Percentiles rank a stretch among this genome's conserved stretches.
Evolutionary conservation across 2,888 invertebrate genomes (phyloP).

Genomic region (Trisateles emortualis): DNA sequence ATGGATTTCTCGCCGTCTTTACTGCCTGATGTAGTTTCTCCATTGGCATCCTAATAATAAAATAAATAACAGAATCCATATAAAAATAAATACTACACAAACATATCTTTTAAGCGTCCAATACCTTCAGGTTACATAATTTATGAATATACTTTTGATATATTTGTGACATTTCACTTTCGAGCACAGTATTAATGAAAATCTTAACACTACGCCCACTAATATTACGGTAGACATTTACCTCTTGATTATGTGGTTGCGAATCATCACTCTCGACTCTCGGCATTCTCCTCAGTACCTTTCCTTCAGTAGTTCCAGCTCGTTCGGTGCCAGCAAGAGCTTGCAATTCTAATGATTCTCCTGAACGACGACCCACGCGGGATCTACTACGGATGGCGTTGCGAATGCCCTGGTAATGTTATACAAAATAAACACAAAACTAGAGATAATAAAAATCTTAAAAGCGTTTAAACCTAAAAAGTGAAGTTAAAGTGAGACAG

Average conservation of each 20-base stretch:
- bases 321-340: constrained; percentile 75
- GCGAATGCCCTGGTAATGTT: constrained; percentile 79
- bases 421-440: neutral
- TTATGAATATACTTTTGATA: too few species aligned
- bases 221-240: neutral
- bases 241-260: constrained; percentile 77
- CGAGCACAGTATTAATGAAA: too few species aligned
- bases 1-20: constrained; percentile 88
- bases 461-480: too few species aligned
- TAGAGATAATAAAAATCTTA: neutral
- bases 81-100: too few species aligned
- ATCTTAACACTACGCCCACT: too few species aligned
- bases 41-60: constrained; percentile 73
- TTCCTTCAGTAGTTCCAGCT: constrained; percentile 75
- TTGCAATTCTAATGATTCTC: constrained; percentile 89
- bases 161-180: too few species aligned
- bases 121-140: too few species aligned
- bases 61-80: too few species aligned
- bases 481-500: too few species aligned
- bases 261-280: constrained; percentile 91
- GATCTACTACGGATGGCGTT: constrained; percentile 87
- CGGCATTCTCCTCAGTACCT: constrained; percentile 90
- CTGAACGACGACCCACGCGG: constrained; percentile 83
- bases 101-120: too few species aligned
- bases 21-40: constrained; percentile 73